A percentile compares a stretch with the other conserved stretches of the same genome.
Evolutionary conservation across 2,113 vertebrate species (phyloP).

Genomic region (Carassius auratus): DNA sequence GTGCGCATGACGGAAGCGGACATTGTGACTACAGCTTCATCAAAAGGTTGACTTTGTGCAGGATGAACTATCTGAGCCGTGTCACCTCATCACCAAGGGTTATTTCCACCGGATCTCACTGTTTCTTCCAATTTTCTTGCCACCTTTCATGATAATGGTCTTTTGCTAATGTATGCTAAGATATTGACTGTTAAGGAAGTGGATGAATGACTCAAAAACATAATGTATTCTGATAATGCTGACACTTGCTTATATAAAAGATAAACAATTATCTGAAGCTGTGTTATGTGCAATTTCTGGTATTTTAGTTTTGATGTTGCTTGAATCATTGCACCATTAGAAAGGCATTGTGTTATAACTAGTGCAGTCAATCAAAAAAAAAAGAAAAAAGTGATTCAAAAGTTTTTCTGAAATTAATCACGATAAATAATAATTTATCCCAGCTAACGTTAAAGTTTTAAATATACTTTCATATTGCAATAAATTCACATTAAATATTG

Average conservation of each 20-base stretch:
- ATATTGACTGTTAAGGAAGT: background rate
- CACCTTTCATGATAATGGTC: conserved; percentile 5
- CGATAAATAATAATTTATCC: no score
- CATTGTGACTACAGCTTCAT: background rate
- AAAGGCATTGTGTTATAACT: conserved; percentile 22
- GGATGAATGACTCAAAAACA: conserved; percentile 14
- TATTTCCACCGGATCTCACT: conserved; percentile 22
- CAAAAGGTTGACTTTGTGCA: conserved; percentile 16
- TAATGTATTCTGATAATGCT: conserved; percentile 22
- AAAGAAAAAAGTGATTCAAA: no score
- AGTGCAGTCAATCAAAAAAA: no score
- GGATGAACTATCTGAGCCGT: conserved; percentile 22
- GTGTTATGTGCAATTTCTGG: background rate
- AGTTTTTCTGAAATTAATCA: no score
- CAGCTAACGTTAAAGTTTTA: no score
- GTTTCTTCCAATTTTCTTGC: conserved; percentile 3
- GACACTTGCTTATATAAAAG: background rate
- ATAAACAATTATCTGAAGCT: background rate
- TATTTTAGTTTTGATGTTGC: background rate
- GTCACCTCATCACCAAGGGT: conserved; percentile 36
- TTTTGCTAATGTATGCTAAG: conserved; percentile 57
- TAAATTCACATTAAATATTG: no score
- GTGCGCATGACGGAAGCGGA: conserved; percentile 40
- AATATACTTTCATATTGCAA: no score
- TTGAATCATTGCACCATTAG: background rate